phyloP scores from a whole-genome alignment of 2,888 invertebrate species.

The Anaspis maculata region DNA sequence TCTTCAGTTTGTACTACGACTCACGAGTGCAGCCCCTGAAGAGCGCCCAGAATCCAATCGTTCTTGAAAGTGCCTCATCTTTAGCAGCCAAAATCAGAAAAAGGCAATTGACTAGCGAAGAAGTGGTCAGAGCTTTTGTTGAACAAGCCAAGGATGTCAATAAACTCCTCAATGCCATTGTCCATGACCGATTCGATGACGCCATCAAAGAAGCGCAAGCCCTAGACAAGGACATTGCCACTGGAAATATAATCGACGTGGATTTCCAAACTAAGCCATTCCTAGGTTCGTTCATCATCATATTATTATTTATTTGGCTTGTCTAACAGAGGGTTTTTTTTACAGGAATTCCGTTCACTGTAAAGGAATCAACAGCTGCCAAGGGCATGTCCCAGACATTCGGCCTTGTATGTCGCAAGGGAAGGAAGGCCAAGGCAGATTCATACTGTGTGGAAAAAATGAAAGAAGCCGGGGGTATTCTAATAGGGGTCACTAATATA shows the following conservation, averaged over 20 bases:
- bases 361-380: slow-evolving; percentile 80
- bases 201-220: slow-evolving; percentile 70
- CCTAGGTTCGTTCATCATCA: slow-evolving; percentile 46
- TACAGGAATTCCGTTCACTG: slow-evolving; percentile 81
- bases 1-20: slow-evolving; percentile 42
- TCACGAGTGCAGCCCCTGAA: slow-evolving; percentile 33
- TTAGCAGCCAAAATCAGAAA: slow-evolving; percentile 60
- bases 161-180: slow-evolving; percentile 69
- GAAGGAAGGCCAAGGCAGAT: slow-evolving; percentile 59
- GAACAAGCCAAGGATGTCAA: slow-evolving; percentile 70
- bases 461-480: slow-evolving; percentile 75
- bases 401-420: slow-evolving; percentile 55
- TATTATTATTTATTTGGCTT: too few species aligned
- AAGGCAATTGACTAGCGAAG: slow-evolving; percentile 54
- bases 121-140: slow-evolving; percentile 65
- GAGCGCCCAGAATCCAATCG: slow-evolving; percentile 39
- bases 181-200: slow-evolving; percentile 68
- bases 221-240: slow-evolving; percentile 60
- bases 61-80: slow-evolving; percentile 57
- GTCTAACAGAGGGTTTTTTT: slow-evolving; percentile 4
- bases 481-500: slow-evolving; percentile 62
- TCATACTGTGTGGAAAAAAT: slow-evolving; percentile 68
- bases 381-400: slow-evolving; percentile 64
- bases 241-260: slow-evolving; percentile 49
- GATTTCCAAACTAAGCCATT: slow-evolving; percentile 68